Evolutionary conservation across 2,888 invertebrate genomes (phyloP).

Genomic region (Trissoscelio sp.): DNA sequence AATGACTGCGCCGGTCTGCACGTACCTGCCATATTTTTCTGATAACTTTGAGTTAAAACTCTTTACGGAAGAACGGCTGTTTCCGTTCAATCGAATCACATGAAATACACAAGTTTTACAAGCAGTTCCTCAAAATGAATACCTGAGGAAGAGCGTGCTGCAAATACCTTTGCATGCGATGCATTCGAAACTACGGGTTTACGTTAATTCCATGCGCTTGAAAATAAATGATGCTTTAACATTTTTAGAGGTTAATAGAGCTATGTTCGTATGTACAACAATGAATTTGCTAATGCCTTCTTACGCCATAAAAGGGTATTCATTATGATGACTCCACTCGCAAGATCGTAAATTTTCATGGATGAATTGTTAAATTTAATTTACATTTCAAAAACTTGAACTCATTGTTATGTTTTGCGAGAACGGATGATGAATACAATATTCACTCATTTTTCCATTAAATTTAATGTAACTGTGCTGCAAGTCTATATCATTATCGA

Average conservation of each 20-base stretch:
- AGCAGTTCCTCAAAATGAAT: neutral
- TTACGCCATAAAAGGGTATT: neutral
- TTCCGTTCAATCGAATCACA: neutral
- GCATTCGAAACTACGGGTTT: neutral
- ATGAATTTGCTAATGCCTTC: conserved; percentile 3
- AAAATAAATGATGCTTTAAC: neutral
- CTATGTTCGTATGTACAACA: neutral
- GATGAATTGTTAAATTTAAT: neutral
- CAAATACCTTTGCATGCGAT: neutral
- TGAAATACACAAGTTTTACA: neutral
- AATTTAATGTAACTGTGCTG: too few species aligned
- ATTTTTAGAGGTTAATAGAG: neutral
- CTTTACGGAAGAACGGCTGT: neutral
- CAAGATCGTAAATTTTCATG: neutral
- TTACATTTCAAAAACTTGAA: neutral
- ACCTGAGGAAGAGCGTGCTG: neutral
- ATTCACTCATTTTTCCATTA: too few species aligned
- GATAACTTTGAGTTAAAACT: neutral
- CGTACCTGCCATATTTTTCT: conserved; percentile 10
- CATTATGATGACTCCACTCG: neutral
- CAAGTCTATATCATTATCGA: too few species aligned
- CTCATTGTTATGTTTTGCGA: too few species aligned
- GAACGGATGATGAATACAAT: too few species aligned
- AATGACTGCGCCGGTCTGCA: neutral
- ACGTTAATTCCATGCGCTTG: neutral